Conservation (phyloP, 2,888 invertebrate genomes). For the Sycophila texana region DNA sequence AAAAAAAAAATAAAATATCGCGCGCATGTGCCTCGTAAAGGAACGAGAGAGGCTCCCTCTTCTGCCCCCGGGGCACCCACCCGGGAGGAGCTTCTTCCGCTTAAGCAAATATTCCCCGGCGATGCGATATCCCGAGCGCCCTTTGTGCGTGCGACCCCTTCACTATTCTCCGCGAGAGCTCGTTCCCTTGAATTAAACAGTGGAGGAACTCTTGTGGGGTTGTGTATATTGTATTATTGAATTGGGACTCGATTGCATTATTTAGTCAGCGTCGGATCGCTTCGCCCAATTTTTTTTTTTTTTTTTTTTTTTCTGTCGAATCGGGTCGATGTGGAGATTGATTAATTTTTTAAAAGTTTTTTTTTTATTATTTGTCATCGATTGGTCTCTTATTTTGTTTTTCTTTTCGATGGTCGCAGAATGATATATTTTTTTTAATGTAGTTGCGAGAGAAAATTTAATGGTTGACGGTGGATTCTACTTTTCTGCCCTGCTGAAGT, state of each 20-base stretch:
- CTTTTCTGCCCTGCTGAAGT: too few species aligned
- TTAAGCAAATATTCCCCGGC: slow-evolving; percentile 45
- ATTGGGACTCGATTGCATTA: slow-evolving; percentile 13
- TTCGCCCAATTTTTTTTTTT: too few species aligned
- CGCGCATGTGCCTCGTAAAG: background rate
- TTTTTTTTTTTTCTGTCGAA: too few species aligned
- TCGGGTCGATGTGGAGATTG: too few species aligned
- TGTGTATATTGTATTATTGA: slow-evolving; percentile 21
- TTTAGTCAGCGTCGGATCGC: background rate
- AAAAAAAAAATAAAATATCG: background rate
- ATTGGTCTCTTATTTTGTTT: too few species aligned
- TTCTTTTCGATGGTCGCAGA: too few species aligned
- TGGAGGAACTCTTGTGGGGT: background rate
- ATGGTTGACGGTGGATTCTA: too few species aligned
- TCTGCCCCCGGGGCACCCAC: background rate
- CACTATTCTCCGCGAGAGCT: background rate
- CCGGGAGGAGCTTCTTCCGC: slow-evolving; percentile 31
- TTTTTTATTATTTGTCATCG: background rate
- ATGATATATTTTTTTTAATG: too few species aligned
- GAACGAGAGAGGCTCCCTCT: background rate
- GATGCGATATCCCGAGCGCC: background rate
- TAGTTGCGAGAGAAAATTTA: too few species aligned
- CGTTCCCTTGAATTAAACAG: slow-evolving; percentile 24
- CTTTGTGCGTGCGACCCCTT: background rate
- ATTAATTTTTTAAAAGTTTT: too few species aligned